These are phyloP conservation scores for Neodontobutis hainanensis DNA, from an alignment of 2,113 vertebrate species.

Conservation along the genomic window DNA sequence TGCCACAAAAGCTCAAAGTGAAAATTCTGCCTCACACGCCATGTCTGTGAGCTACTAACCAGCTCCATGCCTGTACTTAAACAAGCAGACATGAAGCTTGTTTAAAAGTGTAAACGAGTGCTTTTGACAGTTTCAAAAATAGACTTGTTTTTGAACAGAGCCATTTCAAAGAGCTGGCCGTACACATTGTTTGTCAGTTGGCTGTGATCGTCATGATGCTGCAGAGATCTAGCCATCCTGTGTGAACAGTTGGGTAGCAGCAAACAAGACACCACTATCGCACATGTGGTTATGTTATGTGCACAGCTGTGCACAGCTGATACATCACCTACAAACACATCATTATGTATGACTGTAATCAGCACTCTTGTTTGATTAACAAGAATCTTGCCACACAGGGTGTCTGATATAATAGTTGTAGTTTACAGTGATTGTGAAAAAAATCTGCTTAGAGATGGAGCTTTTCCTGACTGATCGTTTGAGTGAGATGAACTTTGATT, in stretches of 20 bases:
- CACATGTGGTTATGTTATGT: slow-evolving; percentile 57
- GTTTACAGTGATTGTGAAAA: slow-evolving; percentile 1
- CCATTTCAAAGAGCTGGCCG: slow-evolving; percentile 2
- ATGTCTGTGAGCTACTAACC: slow-evolving; percentile 13
- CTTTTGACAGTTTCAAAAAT: neutral
- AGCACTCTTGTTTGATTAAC: slow-evolving; percentile 41
- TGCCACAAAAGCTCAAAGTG: slow-evolving; percentile 17
- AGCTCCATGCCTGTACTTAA: slow-evolving; percentile 18
- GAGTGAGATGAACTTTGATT: slow-evolving; percentile 47
- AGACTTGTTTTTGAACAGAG: slow-evolving; percentile 2
- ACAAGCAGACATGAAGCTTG: neutral
- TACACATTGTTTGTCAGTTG: slow-evolving; percentile 15
- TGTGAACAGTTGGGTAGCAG: slow-evolving; percentile 58
- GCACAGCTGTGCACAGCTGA: slow-evolving; percentile 65
- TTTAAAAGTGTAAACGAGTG: slow-evolving; percentile 25
- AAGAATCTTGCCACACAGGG: slow-evolving; percentile 8
- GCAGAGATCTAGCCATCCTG: slow-evolving; percentile 44
- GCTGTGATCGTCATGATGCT: slow-evolving; percentile 33
- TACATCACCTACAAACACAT: slow-evolving; percentile 54
- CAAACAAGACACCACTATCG: slow-evolving; percentile 16
- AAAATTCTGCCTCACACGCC: slow-evolving; percentile 7
- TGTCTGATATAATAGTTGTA: slow-evolving; percentile 6
- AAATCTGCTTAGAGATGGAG: neutral
- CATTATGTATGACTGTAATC: slow-evolving; percentile 41
- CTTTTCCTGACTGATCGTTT: slow-evolving; percentile 22